A percentile compares a stretch with the other conserved stretches of the same genome.
These are phyloP conservation scores for Sphaerodactylus townsendi DNA, from an alignment of 2,113 vertebrate species.

Conservation along the genomic window DNA sequence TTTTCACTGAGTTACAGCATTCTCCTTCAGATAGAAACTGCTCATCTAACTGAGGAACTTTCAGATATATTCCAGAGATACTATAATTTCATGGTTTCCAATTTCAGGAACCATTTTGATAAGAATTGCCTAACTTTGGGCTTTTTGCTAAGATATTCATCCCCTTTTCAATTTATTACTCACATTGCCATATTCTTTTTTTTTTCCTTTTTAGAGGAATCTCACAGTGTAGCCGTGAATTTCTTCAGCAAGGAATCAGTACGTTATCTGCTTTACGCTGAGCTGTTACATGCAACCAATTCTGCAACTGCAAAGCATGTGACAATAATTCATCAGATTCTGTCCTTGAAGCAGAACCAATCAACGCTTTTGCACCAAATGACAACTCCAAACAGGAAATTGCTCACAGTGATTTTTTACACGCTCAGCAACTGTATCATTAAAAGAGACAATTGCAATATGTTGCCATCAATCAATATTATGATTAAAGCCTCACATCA, in stretches of 20 bases:
- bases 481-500: slow-evolving; percentile 12
- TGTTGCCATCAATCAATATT: slow-evolving; percentile 48
- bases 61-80: neutral
- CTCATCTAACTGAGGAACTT: neutral
- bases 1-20: no score
- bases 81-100: neutral
- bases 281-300: slow-evolving; percentile 12
- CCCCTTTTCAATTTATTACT: neutral
- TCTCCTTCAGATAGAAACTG: neutral
- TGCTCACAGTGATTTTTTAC: slow-evolving; percentile 31
- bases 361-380: slow-evolving; percentile 54
- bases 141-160: neutral
- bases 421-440: slow-evolving; percentile 25
- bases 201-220: neutral
- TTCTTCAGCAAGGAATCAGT: slow-evolving; percentile 9
- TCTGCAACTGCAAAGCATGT: slow-evolving; percentile 53
- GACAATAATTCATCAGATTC: slow-evolving; percentile 51
- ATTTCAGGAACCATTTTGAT: neutral
- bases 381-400: slow-evolving; percentile 55
- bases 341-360: slow-evolving; percentile 55
- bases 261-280: neutral
- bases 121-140: neutral
- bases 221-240: neutral
- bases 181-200: neutral
- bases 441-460: slow-evolving; percentile 11